Conservation (phyloP, 2,797 vertebrate species). For the Podarcis lilfordi region DNA sequence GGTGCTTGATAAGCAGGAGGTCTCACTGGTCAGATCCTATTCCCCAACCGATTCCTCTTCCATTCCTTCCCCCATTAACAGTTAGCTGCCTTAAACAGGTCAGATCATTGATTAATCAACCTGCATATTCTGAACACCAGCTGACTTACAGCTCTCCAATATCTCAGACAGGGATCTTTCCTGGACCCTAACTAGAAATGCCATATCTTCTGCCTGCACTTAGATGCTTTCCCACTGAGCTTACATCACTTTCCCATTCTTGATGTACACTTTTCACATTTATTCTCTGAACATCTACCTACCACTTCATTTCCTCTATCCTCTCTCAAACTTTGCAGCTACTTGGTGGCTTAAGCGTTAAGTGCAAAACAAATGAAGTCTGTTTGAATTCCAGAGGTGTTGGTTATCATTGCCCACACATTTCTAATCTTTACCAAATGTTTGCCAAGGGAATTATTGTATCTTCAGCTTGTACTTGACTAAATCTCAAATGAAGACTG, state of each 20-base stretch:
- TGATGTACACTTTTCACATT: background rate
- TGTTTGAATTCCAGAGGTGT: constrained; percentile 2
- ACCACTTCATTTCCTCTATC: accelerated
- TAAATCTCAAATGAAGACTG: constrained; percentile 29
- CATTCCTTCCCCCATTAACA: too few species aligned
- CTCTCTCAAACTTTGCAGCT: constrained; percentile 1
- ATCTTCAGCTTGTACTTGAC: constrained; percentile 23
- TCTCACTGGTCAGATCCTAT: too few species aligned
- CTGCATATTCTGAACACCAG: too few species aligned
- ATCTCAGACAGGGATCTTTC: too few species aligned
- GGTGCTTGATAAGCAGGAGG: too few species aligned
- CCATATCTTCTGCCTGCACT: too few species aligned
- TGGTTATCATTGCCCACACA: background rate
- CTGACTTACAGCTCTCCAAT: too few species aligned
- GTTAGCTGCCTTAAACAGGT: too few species aligned
- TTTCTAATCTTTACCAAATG: constrained; percentile 24
- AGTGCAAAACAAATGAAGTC: background rate
- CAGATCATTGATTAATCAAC: too few species aligned
- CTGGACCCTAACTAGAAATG: too few species aligned
- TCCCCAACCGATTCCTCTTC: too few species aligned
- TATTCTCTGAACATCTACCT: background rate
- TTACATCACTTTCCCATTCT: background rate
- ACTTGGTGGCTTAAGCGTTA: background rate
- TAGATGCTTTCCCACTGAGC: too few species aligned
- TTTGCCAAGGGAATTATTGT: constrained; percentile 39